Base-by-base conservation (phyloP, 2,888 invertebrate species). In the Quadroppia sp. region DNA sequence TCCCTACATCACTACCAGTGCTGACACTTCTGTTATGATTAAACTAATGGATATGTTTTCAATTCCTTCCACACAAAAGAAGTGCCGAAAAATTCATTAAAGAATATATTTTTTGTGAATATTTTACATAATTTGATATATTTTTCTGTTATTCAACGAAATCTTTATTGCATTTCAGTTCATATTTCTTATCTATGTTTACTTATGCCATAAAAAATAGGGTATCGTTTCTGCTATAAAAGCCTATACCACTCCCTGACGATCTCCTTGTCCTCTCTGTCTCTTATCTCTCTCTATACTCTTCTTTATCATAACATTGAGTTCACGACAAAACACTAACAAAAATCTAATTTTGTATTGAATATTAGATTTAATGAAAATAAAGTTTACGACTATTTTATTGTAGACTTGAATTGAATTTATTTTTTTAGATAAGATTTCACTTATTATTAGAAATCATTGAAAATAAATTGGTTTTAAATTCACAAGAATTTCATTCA, bases 381-480 rank as follows among this genome's bases (percentile, higher is more conserved):
- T 53, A 53, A 53, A 53, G 25, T 53, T 53, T 53, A 53, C 53
- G 53, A 53, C 53, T 53, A 25, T 53, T 53, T 53, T 53, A 25
- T 6, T 53, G 11, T 50, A 53, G 7, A 25, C 20, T 13, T 20
- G 25, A 53, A 53, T 25, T 53, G 11, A 53, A 23, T 53, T 25
- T 7, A 25, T 25, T 23, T 53, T 53, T 53, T 53, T 25, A 25
- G 23, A 23, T 53, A 53, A 53, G 23, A 53, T 25, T 53, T 23
- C 6, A 53, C 9, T 53, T 53, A 50, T 45, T 17, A 45, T 15
- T 45, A 9, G 36, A 36, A 36, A n/a, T n/a, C 36, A 36, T 36
- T 7, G 9, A 36, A 7, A 36, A 36, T 36, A 36, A 36, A 7
- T 9, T 4, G 6, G 6, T 45, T 45, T 45, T 6, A 45, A 15